phyloP scores from a whole-genome alignment of 2,797 vertebrate species.

The Parauchenoglanis ngamensis region DNA sequence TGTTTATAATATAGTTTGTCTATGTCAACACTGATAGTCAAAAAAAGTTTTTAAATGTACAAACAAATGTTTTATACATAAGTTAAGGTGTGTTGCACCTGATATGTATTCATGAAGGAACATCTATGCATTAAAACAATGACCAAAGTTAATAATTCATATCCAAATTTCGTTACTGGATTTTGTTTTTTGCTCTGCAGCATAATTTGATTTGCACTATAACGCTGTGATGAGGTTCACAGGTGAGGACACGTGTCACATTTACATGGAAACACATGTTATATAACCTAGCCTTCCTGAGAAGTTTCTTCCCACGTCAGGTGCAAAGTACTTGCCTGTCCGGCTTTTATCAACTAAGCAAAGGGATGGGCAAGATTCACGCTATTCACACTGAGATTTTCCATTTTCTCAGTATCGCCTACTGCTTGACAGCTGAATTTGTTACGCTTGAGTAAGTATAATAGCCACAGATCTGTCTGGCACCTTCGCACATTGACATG shows the following conservation, averaged over 20 bases:
- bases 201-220: neutral
- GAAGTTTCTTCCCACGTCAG: neutral
- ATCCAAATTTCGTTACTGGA: neutral
- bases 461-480: neutral
- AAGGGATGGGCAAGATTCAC: conserved; percentile 3
- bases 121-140: neutral
- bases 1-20: too few relatives aligned
- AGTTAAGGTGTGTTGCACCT: neutral
- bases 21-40: neutral
- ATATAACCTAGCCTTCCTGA: conserved; percentile 2
- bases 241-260: neutral
- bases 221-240: neutral
- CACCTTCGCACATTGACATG: neutral
- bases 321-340: conserved; percentile 33
- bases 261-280: neutral
- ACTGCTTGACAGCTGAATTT: neutral
- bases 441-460: conserved; percentile 3
- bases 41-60: neutral
- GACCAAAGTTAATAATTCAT: neutral
- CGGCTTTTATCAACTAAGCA: neutral
- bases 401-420: neutral
- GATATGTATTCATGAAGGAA: neutral
- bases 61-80: neutral
- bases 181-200: too few relatives aligned
- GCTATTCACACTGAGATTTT: conserved; percentile 10